These are phyloP conservation scores for Antheraea assamensis DNA, from an alignment of 2,888 invertebrate genomes.

Conservation along the genomic window DNA sequence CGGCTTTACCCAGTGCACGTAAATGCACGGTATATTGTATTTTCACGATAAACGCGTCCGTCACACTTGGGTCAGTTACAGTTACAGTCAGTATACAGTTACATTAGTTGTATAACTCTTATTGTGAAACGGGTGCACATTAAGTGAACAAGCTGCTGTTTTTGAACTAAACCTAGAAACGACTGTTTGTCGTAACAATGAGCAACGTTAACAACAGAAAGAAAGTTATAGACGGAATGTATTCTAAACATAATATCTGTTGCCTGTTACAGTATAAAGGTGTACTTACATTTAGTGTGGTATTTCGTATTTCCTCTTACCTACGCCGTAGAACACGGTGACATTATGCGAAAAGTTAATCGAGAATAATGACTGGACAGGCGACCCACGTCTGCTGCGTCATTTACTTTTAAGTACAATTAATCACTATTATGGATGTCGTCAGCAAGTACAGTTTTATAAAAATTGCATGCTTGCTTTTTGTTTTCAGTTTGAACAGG, in stretches of 20 bases:
- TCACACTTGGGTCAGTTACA: no score
- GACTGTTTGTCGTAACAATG: neutral
- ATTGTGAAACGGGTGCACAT: no score
- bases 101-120: no score
- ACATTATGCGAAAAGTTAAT: neutral
- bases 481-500: neutral
- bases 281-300: neutral
- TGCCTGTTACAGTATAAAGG: neutral
- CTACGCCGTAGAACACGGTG: neutral
- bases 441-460: neutral
- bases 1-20: no score
- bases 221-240: slow-evolving; percentile 3
- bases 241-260: slow-evolving; percentile 7
- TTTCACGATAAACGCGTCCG: no score
- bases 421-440: neutral
- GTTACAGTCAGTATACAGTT: no score
- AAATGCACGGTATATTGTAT: no score
- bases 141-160: slow-evolving; percentile 1
- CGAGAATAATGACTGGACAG: neutral
- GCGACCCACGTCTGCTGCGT: neutral
- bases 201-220: slow-evolving; percentile 2
- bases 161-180: neutral
- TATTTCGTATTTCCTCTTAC: neutral
- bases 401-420: neutral
- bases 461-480: neutral